Base-by-base conservation (phyloP, 2,797 vertebrate genomes). In the Saxicola maurus region DNA sequence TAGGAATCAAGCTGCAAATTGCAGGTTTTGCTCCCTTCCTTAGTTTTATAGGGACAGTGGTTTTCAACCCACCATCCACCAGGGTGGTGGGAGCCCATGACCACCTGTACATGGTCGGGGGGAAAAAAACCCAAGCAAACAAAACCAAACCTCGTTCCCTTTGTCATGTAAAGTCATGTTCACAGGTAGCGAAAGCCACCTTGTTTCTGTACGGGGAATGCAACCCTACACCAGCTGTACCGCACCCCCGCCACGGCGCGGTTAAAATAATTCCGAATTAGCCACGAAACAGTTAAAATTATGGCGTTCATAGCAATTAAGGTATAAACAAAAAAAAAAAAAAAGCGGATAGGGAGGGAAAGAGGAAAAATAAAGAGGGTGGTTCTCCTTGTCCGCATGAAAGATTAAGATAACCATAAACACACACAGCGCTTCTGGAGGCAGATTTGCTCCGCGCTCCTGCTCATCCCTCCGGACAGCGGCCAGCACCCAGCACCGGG, bases 221-320 rank as follows among this genome's bases (percentile, higher is more conserved):
- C n/a, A 30, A 24, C 56, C 13, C 27, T 9, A 17, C 24, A 13
- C 7, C 77, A 30, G 33, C 46, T 17, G 17, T 0, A 8, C 9
- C 0, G 0, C 25, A 45, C 2, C 27, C 8, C 53, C 37, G 12
- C 48, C 23, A 7, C 11, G 0, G 42, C 42, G n/a, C 2, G 0
- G 6, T 10, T 14, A 24, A 52, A 51, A 35, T 4, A 0, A 72
- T 7, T 4, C 23, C 9, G 5, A 46, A 9, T 18, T 5, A 52
- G 1, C 35, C 31, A 5, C 0, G 0, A 2, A 40, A 62, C 37
- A 31, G 45, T 9, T n/a, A 83, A 37, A 76, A 17, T 1, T 2
- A 84, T 0, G 13, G 51, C 11, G 3, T 13, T 13, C 25, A 2
- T 0, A 24, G 6, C 28, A 30, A 40, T 13, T 28, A 17, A 38